phyloP scores from a whole-genome alignment of 2,113 vertebrate genomes.

The Accipiter cooperii region DNA sequence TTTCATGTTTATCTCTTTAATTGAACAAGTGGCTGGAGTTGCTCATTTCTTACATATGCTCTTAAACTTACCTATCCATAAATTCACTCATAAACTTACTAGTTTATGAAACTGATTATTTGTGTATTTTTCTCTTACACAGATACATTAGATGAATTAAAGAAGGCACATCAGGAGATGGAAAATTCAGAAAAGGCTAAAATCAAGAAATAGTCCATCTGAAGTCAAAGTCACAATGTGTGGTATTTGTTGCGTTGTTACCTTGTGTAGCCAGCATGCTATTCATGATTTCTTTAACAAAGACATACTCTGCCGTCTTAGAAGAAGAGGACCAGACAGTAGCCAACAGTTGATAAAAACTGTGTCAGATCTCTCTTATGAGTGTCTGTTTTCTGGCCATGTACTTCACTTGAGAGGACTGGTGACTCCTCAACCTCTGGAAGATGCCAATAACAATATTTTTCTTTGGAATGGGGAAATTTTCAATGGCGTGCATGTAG shows the following conservation, averaged over 20 bases:
- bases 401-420: slow-evolving; percentile 88
- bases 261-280: slow-evolving; percentile 35
- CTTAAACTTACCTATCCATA: background rate
- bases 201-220: slow-evolving; percentile 48
- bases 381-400: slow-evolving; percentile 86
- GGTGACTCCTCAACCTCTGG: slow-evolving; percentile 82
- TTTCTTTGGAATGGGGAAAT: slow-evolving; percentile 95
- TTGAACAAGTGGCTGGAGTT: background rate
- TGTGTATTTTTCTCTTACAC: background rate
- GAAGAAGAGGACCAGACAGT: slow-evolving; percentile 79
- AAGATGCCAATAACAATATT: slow-evolving; percentile 76
- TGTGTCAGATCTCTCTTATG: slow-evolving; percentile 32
- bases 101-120: background rate
- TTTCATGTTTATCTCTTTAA: background rate
- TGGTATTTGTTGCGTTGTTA: slow-evolving; percentile 87
- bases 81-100: background rate
- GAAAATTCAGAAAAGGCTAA: slow-evolving; percentile 71
- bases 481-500: slow-evolving; percentile 79
- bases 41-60: background rate
- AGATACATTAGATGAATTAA: slow-evolving; percentile 86
- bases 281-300: background rate
- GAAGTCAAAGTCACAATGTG: slow-evolving; percentile 77
- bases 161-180: slow-evolving; percentile 82
- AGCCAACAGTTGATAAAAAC: slow-evolving; percentile 69
- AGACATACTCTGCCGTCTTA: slow-evolving; percentile 66